Conservation (phyloP, 2,113 vertebrate species). For the Spheniscus mendiculus region DNA sequence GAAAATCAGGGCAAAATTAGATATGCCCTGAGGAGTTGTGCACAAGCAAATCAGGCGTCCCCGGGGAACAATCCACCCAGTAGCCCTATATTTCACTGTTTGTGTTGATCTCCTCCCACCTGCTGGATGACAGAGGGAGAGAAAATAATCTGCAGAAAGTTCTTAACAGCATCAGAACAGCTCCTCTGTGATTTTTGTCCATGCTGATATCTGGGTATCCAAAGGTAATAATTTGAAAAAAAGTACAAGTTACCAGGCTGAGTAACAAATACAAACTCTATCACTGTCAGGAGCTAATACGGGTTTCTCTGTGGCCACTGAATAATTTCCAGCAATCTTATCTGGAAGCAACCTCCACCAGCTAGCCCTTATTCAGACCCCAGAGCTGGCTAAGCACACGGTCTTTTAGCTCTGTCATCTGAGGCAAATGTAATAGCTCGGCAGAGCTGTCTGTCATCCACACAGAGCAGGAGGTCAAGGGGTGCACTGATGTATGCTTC, state of each 20-base stretch:
- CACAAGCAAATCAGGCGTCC: not conserved
- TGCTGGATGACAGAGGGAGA: constrained; percentile 3
- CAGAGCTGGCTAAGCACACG: not conserved
- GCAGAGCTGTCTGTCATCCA: not conserved
- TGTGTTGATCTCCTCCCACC: not conserved
- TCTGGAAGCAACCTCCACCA: not conserved
- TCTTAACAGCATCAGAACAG: not conserved
- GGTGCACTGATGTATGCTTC: not conserved
- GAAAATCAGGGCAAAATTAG: not conserved
- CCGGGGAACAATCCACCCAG: not conserved
- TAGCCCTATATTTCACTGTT: not conserved
- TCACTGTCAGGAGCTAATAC: not conserved
- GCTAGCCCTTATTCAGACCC: not conserved
- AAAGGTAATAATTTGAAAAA: not conserved
- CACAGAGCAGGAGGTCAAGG: not conserved
- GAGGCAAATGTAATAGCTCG: not conserved
- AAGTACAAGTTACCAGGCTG: not conserved
- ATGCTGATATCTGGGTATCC: not conserved
- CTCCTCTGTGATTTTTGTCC: not conserved
- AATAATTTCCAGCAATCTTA: not conserved
- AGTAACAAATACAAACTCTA: not conserved
- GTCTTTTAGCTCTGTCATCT: not conserved
- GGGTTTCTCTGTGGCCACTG: not conserved
- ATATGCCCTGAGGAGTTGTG: not conserved
- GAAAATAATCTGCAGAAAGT: not conserved